Conservation (phyloP, 2,797 vertebrate species). For the Malurus splendens region DNA sequence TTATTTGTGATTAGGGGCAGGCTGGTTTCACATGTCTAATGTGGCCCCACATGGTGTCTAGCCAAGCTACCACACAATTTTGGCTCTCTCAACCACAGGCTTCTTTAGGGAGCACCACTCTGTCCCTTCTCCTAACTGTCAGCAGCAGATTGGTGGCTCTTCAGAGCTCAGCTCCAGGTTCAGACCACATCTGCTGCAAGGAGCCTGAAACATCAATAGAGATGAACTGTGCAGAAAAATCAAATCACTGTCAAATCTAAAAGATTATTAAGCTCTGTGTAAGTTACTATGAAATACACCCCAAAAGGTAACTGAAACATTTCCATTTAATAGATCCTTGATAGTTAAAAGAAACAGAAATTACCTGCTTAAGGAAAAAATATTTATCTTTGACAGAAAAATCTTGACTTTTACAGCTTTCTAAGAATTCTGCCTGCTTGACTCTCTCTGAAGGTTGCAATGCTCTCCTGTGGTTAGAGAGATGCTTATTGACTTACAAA, state of each 20-base stretch:
- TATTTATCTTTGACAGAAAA: background rate
- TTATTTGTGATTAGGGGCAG: background rate
- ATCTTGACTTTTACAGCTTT: background rate
- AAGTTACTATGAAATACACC: background rate
- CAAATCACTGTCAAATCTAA: background rate
- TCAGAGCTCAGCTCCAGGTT: background rate
- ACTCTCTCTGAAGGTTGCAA: background rate
- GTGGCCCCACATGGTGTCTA: rapidly evolving
- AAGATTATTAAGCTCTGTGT: background rate
- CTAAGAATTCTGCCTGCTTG: background rate
- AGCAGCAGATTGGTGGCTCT: background rate
- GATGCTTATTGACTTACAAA: background rate
- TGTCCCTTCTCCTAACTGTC: no score
- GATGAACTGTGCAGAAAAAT: background rate
- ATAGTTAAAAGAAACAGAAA: background rate
- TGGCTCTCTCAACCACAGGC: background rate
- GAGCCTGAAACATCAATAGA: background rate
- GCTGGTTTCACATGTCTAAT: background rate
- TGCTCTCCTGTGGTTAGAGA: background rate
- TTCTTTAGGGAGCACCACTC: background rate
- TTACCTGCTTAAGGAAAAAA: background rate
- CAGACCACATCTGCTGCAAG: background rate
- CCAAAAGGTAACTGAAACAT: background rate
- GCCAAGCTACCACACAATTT: background rate
- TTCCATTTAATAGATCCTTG: background rate